A percentile compares a stretch with the other conserved stretches of the same genome.
Evolutionary conservation across 2,888 invertebrate species (phyloP).

Genomic region (Cryptosula pallasiana): DNA sequence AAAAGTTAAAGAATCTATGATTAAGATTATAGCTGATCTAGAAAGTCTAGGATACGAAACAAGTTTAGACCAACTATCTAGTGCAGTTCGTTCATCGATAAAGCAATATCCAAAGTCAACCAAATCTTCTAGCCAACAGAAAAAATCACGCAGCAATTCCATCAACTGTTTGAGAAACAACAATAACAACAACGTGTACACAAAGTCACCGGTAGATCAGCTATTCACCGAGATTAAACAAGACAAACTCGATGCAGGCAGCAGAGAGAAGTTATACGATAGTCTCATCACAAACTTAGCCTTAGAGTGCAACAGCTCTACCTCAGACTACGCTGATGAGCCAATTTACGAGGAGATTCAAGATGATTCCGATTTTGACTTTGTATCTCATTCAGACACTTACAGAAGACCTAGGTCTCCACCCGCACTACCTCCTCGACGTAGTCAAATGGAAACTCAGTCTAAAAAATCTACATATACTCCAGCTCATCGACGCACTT

Average conservation of each 20-base stretch:
- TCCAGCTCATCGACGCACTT: neutral
- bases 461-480: neutral
- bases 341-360: slow-evolving; percentile 19
- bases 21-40: slow-evolving; percentile 1
- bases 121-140: neutral
- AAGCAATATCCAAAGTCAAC: neutral
- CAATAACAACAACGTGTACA: slow-evolving; percentile 5
- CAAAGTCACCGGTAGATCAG: slow-evolving; percentile 16
- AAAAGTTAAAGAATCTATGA: slow-evolving; percentile 5
- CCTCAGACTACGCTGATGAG: neutral
- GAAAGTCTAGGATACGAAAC: slow-evolving; percentile 17
- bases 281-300: slow-evolving; percentile 15
- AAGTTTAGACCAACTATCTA: slow-evolving; percentile 8
- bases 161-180: neutral
- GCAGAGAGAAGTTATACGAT: slow-evolving; percentile 16
- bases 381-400: slow-evolving; percentile 13
- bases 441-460: neutral
- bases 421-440: slow-evolving; percentile 10
- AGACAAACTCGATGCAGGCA: neutral
- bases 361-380: slow-evolving; percentile 17
- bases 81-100: neutral
- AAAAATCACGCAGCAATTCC: neutral
- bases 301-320: neutral
- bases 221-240: slow-evolving; percentile 9
- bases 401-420: neutral